Percentiles rank a stretch among this genome's conserved stretches.
phyloP scores from a whole-genome alignment of 2,113 vertebrate genomes.

The Chinchilla lanigera region DNA sequence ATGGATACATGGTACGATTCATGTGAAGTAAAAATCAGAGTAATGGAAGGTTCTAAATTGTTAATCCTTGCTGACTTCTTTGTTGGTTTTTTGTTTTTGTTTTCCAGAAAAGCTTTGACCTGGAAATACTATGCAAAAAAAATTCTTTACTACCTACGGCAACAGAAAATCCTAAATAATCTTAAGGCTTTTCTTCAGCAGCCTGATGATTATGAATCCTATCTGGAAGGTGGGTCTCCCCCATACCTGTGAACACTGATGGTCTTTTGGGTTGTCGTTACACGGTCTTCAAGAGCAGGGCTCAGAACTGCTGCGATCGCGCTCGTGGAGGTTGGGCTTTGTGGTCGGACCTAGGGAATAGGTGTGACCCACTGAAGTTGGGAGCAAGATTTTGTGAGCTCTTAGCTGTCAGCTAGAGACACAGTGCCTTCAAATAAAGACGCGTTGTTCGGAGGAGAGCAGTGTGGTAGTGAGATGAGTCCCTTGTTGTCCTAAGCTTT shows the following conservation, averaged over 20 bases:
- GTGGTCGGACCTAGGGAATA: background rate
- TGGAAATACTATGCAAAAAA: slow-evolving; percentile 99
- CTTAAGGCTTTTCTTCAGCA: slow-evolving; percentile 94
- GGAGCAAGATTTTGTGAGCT: background rate
- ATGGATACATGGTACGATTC: background rate
- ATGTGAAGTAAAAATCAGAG: background rate
- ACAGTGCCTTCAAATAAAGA: background rate
- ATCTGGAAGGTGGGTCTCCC: slow-evolving; percentile 91
- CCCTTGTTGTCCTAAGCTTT: background rate
- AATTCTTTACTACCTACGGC: slow-evolving; percentile 97
- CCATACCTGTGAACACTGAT: background rate
- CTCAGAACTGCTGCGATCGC: fast-evolving
- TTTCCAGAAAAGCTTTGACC: slow-evolving; percentile 94
- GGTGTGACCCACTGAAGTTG: background rate
- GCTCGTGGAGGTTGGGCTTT: background rate
- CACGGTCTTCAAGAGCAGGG: background rate
- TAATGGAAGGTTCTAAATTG: background rate
- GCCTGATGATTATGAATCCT: slow-evolving; percentile 90
- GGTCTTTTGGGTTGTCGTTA: background rate
- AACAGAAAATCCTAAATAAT: slow-evolving; percentile 95
- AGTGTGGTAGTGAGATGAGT: background rate
- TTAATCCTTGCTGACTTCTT: background rate
- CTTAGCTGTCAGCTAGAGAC: background rate
- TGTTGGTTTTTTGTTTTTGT: slow-evolving; percentile 59
- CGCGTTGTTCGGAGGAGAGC: background rate